A percentile compares a stretch with the other conserved stretches of the same genome.
phyloP scores from a whole-genome alignment of 2,797 vertebrate genomes.

The Geotria australis region DNA sequence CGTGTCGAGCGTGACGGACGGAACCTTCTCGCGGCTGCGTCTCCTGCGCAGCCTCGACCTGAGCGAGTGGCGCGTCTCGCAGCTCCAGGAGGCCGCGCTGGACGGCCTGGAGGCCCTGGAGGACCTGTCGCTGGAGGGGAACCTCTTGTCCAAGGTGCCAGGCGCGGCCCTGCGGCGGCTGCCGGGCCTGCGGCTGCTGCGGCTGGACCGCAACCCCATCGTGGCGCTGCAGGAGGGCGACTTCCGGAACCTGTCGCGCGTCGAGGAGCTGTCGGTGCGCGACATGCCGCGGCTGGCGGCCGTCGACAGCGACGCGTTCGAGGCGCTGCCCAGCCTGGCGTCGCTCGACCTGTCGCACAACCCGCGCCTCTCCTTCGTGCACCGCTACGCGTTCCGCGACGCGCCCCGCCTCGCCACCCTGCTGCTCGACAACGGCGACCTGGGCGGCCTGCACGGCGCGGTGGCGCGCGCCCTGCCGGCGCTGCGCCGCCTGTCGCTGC shows the following conservation, averaged over 20 bases:
- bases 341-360: slow-evolving; percentile 31
- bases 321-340: slow-evolving; percentile 22
- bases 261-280: slow-evolving; percentile 35
- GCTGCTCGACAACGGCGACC: slow-evolving; percentile 21
- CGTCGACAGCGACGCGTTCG: slow-evolving; percentile 20
- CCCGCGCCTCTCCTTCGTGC: slow-evolving; percentile 20
- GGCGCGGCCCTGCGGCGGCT: slow-evolving; percentile 18
- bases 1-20: slow-evolving; percentile 21
- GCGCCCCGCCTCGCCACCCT: slow-evolving; percentile 18
- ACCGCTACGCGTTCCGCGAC: slow-evolving; percentile 15
- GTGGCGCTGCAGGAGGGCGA: slow-evolving; percentile 17
- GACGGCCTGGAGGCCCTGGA: slow-evolving; percentile 28
- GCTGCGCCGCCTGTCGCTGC: slow-evolving; percentile 15
- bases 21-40: slow-evolving; percentile 25
- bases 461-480: slow-evolving; percentile 13
- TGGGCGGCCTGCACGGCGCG: slow-evolving; percentile 21
- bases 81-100: slow-evolving; percentile 20
- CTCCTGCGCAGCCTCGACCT: slow-evolving; percentile 30
- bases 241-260: slow-evolving; percentile 21
- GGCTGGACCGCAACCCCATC: slow-evolving; percentile 34
- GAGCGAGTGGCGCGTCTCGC: slow-evolving; percentile 25
- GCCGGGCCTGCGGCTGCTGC: slow-evolving; percentile 32
- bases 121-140: slow-evolving; percentile 37
- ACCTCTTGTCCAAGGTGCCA: slow-evolving; percentile 22
- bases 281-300: slow-evolving; percentile 28